Base-by-base conservation (phyloP, 2,888 invertebrate species). In the Coelinius sp. region DNA sequence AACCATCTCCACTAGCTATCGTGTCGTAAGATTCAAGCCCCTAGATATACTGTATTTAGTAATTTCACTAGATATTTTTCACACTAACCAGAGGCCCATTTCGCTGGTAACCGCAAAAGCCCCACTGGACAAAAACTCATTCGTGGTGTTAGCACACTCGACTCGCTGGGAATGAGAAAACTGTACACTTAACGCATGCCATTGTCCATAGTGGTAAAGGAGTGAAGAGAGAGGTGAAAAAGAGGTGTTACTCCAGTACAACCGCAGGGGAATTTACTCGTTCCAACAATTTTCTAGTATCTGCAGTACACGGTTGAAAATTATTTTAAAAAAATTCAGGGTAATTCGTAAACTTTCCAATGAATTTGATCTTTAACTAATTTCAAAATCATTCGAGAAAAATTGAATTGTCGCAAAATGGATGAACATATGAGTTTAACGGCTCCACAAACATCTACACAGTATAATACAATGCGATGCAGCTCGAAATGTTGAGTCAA, bases 151-250 rank as follows among this genome's bases (percentile, higher is more conserved):
- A n/a, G 63, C 8, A n/a, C 24, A 24, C 38, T 35, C n/a, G 38
- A 24, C 63, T 3, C 0, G 14, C 20, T 63, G 24, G 7, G 25
- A 63, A 63, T 63, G 63, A 63, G 63, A 63, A 63, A 63, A 63
- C 63, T 44, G 41, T 63, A 63, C 63, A 41, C 63, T 63, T 63
- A 63, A 63, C 63, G 63, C 63, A 63, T 63, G 41, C 63, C 44
- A 41, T 63, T 41, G 44, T 41, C 63, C 14, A 41, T 12, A 12
- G 46, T 6, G 31, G 31, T 4, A 31, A 31, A 6, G 46, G 17
- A 44, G 44, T 12, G 17, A n/a, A n/a, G 12, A n/a, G 44, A n/a
- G 14, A 2, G 4, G 44, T n/a, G 14, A n/a, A 17, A 44, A 25
- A 56, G 59, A 59, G 35, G 44, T 49, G 46, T 63, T 63, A 22